Conservation (phyloP, 2,888 invertebrate species). For the Tipula vernalis region DNA sequence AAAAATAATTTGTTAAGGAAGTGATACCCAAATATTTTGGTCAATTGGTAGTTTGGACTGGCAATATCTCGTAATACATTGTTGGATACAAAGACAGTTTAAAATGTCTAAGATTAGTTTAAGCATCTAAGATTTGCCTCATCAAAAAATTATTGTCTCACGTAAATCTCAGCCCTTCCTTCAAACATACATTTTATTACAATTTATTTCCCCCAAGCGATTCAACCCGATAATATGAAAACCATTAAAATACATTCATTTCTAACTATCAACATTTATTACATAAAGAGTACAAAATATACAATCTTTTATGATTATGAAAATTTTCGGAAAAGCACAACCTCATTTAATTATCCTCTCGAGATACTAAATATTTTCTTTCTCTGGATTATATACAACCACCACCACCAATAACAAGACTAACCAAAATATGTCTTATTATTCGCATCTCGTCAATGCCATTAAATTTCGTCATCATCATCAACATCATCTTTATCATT, state of each 20-base stretch:
- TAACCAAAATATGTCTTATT: background rate
- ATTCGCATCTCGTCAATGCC: background rate
- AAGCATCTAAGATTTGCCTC: too few relatives aligned
- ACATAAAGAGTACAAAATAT: background rate
- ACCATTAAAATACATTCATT: background rate
- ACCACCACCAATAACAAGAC: background rate
- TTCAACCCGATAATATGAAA: background rate
- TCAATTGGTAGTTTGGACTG: too few relatives aligned
- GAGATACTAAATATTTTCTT: background rate
- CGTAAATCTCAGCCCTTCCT: background rate
- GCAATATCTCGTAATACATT: too few relatives aligned
- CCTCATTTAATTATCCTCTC: conserved; percentile 4
- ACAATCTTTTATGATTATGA: background rate
- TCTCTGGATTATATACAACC: background rate
- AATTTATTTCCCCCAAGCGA: background rate
- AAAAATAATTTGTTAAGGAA: too few relatives aligned
- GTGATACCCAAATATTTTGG: too few relatives aligned
- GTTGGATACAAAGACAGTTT: too few relatives aligned
- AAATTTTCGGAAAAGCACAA: background rate
- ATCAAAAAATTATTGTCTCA: background rate
- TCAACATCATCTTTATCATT: background rate
- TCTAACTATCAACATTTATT: background rate
- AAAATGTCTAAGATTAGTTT: too few relatives aligned
- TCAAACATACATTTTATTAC: background rate
- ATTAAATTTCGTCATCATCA: background rate